Base-by-base conservation (phyloP, 2,888 invertebrate genomes). In the Pelosia muscerda region DNA sequence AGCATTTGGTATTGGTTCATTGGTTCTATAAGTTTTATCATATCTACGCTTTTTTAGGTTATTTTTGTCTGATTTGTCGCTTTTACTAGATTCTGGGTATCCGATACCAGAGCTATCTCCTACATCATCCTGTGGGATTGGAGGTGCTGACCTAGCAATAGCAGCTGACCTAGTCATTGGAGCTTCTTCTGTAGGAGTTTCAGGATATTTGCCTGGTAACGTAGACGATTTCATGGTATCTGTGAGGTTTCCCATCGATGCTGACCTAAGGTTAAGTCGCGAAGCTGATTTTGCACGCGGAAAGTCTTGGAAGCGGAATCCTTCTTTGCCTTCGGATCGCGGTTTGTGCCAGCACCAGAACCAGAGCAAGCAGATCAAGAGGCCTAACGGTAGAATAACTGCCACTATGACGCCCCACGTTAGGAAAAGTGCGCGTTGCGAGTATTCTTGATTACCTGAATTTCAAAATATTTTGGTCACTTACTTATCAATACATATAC, bases 21-120 rank as follows among this genome's bases (percentile, higher is more conserved):
- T 95, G 13, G 98, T 98, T 78, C 97, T 96, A 89, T 98, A 98
- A 64, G 96, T 96, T 90, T 96, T 97, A 86, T 98, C 98, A 88
- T 98, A 98, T 78, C 97, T 95, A 80, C 96, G 96, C 88, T 97
- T 97, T 91, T 96, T 97, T 2, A 84, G 81, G 10, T 95, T 92
- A 63, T 95, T 94, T 78, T 95, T 95, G 73, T 96, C 95, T 15
- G 92, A 94, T 84, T 95, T 95, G 23, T 95, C 95, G 73, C 95
- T 95, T 78, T 90, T 94, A 76, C 90, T 95, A 1, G 95, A 92
- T 71, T 95, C 95, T 64, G 95, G 91, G 74, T 93, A 93, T 5
- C 96, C 96, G 85, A 94, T 87, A 0, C 95, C 92, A 34, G 95
- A 93, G 71, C 95, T 95, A 31, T 95, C 95, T 15, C 95, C 69